Conservation (phyloP, 2,113 vertebrate genomes). For the Martes martes region DNA sequence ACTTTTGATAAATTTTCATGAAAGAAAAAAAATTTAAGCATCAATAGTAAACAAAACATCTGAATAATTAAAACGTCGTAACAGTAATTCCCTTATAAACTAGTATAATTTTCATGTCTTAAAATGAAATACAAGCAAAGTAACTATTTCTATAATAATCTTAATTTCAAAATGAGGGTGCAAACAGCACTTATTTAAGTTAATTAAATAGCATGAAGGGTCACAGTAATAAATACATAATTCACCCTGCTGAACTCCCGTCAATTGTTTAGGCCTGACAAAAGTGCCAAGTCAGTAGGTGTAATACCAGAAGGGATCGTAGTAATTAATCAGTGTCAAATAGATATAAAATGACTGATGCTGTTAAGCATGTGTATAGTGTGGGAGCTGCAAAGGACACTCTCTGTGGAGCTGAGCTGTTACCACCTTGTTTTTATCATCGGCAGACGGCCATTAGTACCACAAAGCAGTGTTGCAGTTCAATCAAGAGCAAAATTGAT, state of each 20-base stretch:
- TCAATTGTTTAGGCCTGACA: conserved; percentile 46
- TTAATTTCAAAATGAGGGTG: conserved; percentile 35
- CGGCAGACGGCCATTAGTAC: conserved; percentile 68
- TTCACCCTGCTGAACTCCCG: conserved; percentile 42
- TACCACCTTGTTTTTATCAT: conserved; percentile 75
- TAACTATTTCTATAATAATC: conserved; percentile 13
- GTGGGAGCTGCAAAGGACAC: conserved; percentile 64
- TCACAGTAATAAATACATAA: conserved; percentile 64
- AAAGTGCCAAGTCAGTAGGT: conserved; percentile 64
- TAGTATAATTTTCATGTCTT: conserved; percentile 29
- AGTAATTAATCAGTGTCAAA: conserved; percentile 87
- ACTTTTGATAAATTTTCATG: conserved; percentile 27
- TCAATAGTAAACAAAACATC: background rate
- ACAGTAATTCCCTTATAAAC: background rate
- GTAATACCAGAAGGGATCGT: conserved; percentile 61
- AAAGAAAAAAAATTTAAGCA: background rate
- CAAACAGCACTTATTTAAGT: conserved; percentile 32
- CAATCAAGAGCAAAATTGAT: conserved; percentile 80
- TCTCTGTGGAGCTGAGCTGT: conserved; percentile 67
- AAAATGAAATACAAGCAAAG: conserved; percentile 22
- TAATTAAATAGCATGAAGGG: conserved; percentile 54
- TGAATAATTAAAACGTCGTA: background rate
- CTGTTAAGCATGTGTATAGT: conserved; percentile 54
- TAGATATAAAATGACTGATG: conserved; percentile 82
- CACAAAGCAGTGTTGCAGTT: conserved; percentile 49